Evolutionary conservation across 2,797 vertebrate species (phyloP), one percentile per base, ranked within the genome.

Genomic region (Pagetopsis macropterus): DNA sequence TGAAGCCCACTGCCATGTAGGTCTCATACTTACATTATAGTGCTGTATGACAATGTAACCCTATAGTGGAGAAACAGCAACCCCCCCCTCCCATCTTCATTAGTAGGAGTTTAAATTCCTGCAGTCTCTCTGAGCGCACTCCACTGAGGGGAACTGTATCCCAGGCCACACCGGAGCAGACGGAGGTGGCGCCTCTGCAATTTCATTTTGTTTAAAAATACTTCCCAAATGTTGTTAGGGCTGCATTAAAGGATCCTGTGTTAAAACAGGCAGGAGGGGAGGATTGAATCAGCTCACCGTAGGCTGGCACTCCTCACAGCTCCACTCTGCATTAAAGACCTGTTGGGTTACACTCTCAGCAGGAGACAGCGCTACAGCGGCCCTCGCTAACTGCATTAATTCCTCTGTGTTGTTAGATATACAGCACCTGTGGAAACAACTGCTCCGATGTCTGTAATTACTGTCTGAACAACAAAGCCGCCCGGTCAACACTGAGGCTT

Each of bases 151-250:
- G 94, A 96, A 95, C 91, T 83, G 89, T 95, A 95, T 94, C 94
- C 95, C 87, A 88, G 45, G 86, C 93, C 91, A 91, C 93, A 90
- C 90, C 84, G 84, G 91, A 93, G 90, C 89, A 96, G 94, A 94
- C 94, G 73, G 88, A 95, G 94, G 93, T 96, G 97, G 97, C 96
- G 96, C 96, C 98, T 94, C 78, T 49, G 90, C 96, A 98, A 99
- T 98, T 97, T 95, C 95, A 99, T 98, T 98, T 96, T 89, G 95
- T 96, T 96, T 96, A 97, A 98, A 99, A 98, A 98, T 97, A 97
- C 95, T 95, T 95, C 95, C 93, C 94, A 97, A 98, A 99, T 96
- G 96, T 95, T 95, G 97, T 98, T 99, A 96, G 93, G 92, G 93
- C 89, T 97, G 95, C 96, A 98, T 98, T 99, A 98, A 96, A 95